These are phyloP conservation scores for Wasmannia auropunctata DNA, from an alignment of 1,140 invertebrate genomes.

Conservation along the genomic window DNA sequence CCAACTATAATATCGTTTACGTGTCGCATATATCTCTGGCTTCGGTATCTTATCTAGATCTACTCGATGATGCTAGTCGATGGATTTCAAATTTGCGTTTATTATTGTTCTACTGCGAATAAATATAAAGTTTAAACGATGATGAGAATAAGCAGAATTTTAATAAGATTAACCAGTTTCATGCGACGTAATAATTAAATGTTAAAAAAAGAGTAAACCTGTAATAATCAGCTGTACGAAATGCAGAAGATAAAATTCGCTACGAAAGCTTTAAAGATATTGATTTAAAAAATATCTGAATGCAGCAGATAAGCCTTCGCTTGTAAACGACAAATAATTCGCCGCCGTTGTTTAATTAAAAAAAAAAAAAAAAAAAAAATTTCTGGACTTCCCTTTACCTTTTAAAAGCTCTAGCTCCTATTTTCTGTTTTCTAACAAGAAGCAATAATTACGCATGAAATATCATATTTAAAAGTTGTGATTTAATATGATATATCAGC, in stretches of 20 bases:
- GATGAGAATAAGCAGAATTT: conserved; percentile 42
- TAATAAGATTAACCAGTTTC: conserved; percentile 39
- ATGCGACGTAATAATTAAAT: conserved; percentile 38
- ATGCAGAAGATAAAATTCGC: conserved; percentile 21
- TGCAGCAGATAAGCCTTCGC: not conserved
- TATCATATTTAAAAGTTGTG: not conserved
- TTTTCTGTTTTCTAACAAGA: conserved; percentile 46
- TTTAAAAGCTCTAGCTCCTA: conserved; percentile 46
- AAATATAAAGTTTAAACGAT: conserved; percentile 44
- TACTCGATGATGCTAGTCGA: conserved; percentile 17
- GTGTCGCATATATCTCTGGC: conserved; percentile 1
- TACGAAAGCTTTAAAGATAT: conserved; percentile 13
- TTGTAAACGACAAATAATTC: conserved; percentile 24
- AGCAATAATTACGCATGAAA: conserved; percentile 35
- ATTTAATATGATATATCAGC: conserved; percentile 28
- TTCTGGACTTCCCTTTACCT: conserved; percentile 24
- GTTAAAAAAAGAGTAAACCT: conserved; percentile 27
- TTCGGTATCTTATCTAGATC: conserved; percentile 31
- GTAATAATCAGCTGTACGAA: not conserved
- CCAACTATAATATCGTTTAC: conserved; percentile 19
- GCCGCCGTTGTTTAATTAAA: not conserved
- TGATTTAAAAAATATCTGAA: conserved; percentile 5
- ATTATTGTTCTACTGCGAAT: conserved; percentile 43
- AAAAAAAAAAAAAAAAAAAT: conserved; percentile 19
- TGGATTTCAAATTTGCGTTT: conserved; percentile 34